Evolutionary conservation across 2,888 invertebrate species (phyloP), one percentile per base, ranked within the genome.

Genomic region (Hyposoter didymator): DNA sequence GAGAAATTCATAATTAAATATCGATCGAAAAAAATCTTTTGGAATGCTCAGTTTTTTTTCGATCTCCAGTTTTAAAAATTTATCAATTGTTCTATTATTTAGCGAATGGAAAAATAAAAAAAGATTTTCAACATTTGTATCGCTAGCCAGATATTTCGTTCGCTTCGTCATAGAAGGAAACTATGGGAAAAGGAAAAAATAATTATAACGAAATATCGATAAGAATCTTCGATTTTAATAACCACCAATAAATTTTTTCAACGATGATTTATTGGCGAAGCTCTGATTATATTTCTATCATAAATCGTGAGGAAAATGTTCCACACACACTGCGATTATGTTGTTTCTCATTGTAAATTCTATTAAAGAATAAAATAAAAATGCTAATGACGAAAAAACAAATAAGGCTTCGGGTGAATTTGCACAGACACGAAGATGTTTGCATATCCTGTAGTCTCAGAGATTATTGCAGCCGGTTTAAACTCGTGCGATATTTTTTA

Each of bases 401-500:
- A 66, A 76, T n/a, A 47, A 49, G 17, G 32, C 19, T 45, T 19
- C 17, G 78, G 32, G 45, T n/a, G 45, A 79, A 35, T 72, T 47
- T 12, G 22, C 49, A 52, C 62, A 66, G 64, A 52, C 32, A 52
- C 35, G 62, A 73, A 52, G 72, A 73, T 73, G 72, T 80, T 80
- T 80, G 66, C 79, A 64, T 52, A 43, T 49, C 43, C 73, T 52
- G 79, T 80, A 52, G 64, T 82, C 78, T 28, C 62, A 49, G 72
- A 74, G 74, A 85, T 82, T 64, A 80, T 64, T 79, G 70, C 43
- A 78, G n/a, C n/a, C 32, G 43, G 47, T 66, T 67, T 22, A 64
- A 75, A 78, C 59, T 84, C 45, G 59, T 73, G 19, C 47, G 47
- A 70, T 55, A 39, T 39, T 47, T 19, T 22, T 19, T 12, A 45